Evolutionary conservation across 1,140 invertebrate genomes (phyloP).

Genomic region (Bombus picipes): DNA sequence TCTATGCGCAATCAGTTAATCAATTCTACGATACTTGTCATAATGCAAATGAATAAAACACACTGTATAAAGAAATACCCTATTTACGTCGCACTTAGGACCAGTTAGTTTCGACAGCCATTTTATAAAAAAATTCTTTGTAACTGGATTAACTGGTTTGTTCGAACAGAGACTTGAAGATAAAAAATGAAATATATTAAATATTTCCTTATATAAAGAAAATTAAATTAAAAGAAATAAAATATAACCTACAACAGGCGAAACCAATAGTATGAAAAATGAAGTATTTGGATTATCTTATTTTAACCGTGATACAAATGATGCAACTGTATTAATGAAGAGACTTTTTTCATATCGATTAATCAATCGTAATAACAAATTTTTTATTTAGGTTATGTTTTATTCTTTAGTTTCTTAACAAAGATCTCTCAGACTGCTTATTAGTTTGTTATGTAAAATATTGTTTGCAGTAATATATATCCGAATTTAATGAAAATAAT

Average conservation of each 20-base stretch:
- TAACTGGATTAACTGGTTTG: slow-evolving; percentile 9
- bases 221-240: slow-evolving; percentile 13
- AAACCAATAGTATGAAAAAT: background rate
- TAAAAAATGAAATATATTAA: slow-evolving; percentile 16
- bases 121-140: slow-evolving; percentile 19
- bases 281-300: background rate
- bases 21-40: background rate
- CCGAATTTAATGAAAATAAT: slow-evolving; percentile 6
- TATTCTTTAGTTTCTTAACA: slow-evolving; percentile 8
- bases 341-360: background rate
- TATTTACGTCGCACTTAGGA: slow-evolving; percentile 6
- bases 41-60: slow-evolving; percentile 20
- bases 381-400: slow-evolving; percentile 43
- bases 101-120: slow-evolving; percentile 21
- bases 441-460: background rate
- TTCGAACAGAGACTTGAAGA: background rate
- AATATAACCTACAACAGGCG: slow-evolving; percentile 35
- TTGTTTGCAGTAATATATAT: background rate
- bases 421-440: background rate
- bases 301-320: background rate
- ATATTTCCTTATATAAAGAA: background rate
- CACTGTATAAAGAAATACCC: slow-evolving; percentile 20
- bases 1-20: background rate
- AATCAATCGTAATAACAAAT: background rate
- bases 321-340: background rate